A percentile compares a stretch with the other conserved stretches of the same genome.
phyloP scores from a whole-genome alignment of 2,113 vertebrate genomes.

The Podarcis muralis region DNA sequence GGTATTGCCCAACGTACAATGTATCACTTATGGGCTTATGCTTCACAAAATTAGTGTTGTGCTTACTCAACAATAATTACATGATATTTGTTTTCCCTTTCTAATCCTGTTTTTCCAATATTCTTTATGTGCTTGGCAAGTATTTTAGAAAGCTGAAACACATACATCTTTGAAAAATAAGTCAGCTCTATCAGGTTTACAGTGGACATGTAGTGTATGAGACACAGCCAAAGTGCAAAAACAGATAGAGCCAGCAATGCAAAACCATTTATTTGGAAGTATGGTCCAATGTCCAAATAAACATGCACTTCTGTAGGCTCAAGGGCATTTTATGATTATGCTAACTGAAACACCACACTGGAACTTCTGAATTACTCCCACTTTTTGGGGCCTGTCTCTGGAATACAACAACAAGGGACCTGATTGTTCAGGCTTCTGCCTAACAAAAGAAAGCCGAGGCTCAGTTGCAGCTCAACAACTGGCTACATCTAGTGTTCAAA shows the following conservation, averaged over 20 bases:
- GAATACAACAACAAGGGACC: background rate
- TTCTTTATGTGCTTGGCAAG: background rate
- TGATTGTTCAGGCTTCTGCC: too few species aligned
- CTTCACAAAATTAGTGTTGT: background rate
- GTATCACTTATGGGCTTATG: background rate
- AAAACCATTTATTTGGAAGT: background rate
- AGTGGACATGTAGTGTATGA: background rate
- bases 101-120: slow-evolving; percentile 35
- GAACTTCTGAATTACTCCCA: background rate
- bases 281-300: background rate
- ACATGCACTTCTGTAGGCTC: too few species aligned
- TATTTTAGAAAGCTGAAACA: background rate
- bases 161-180: background rate
- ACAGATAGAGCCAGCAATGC: background rate
- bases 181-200: background rate
- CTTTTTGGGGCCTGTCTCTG: background rate
- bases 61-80: slow-evolving; percentile 17
- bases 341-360: background rate
- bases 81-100: slow-evolving; percentile 24
- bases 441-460: too few species aligned
- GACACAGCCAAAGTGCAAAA: background rate
- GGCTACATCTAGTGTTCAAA: too few species aligned
- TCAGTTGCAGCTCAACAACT: too few species aligned
- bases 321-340: background rate
- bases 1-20: slow-evolving; percentile 57